phyloP scores from a whole-genome alignment of 1,140 invertebrate species.

The Megathymus violae region DNA sequence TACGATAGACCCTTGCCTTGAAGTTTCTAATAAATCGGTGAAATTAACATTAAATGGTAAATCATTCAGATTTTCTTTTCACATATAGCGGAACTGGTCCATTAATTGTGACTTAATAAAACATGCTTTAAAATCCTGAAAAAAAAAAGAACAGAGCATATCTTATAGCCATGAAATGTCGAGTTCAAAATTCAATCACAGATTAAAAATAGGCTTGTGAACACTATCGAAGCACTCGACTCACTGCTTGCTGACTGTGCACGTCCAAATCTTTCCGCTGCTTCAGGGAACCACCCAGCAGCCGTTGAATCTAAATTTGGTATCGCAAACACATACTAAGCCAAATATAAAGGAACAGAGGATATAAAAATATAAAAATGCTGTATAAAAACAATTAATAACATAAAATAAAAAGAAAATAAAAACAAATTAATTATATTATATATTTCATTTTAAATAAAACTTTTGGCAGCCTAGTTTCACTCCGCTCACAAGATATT shows the following conservation, averaged over 20 bases:
- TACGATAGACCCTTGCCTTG: too few relatives aligned
- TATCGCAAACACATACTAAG: slow-evolving; percentile 59
- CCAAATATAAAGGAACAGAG: slow-evolving; percentile 53
- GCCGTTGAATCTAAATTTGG: slow-evolving; percentile 84
- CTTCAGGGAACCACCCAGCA: slow-evolving; percentile 86
- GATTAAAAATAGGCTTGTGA: slow-evolving; percentile 16
- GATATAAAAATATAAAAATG: slow-evolving; percentile 42
- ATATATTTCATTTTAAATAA: too few relatives aligned
- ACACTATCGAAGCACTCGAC: slow-evolving; percentile 57
- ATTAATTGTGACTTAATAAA: too few relatives aligned
- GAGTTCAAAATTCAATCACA: slow-evolving; percentile 18
- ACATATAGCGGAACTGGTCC: too few relatives aligned
- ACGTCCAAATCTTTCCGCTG: slow-evolving; percentile 84
- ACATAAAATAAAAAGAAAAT: too few relatives aligned
- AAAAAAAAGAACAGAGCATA: neutral
- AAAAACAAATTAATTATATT: too few relatives aligned
- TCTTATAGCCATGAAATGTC: slow-evolving; percentile 8
- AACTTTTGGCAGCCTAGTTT: too few relatives aligned
- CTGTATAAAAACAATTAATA: slow-evolving; percentile 34
- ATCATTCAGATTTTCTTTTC: too few relatives aligned
- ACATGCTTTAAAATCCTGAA: neutral
- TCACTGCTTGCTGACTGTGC: slow-evolving; percentile 86
- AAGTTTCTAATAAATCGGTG: too few relatives aligned
- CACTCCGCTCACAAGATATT: too few relatives aligned
- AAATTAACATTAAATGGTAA: too few relatives aligned